Evolutionary conservation across 1,140 invertebrate species (phyloP).

Genomic region (Homalodisca vitripennis): DNA sequence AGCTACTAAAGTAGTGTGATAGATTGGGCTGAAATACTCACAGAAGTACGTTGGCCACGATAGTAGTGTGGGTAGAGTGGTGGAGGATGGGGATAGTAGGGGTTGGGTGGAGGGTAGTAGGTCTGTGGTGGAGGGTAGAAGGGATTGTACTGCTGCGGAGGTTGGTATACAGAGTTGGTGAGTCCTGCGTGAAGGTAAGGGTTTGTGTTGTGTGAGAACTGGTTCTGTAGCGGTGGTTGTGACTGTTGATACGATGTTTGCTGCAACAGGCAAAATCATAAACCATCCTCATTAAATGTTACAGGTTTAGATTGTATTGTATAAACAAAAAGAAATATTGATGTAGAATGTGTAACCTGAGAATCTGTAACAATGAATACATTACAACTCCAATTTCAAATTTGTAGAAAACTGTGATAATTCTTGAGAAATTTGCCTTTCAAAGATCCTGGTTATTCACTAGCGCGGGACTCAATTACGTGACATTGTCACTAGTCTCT

Average conservation of each 20-base stretch:
- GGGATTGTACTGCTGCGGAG: not conserved
- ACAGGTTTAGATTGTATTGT: constrained; percentile 6
- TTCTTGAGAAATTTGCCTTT: too few species aligned
- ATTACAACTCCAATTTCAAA: too few species aligned
- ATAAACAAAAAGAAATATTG: too few species aligned
- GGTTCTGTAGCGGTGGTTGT: constrained; percentile 19
- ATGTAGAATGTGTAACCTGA: too few species aligned
- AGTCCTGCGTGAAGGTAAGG: constrained; percentile 16
- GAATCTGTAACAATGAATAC: too few species aligned
- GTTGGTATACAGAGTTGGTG: constrained; percentile 17
- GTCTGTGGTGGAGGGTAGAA: not conserved
- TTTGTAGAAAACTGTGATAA: too few species aligned
- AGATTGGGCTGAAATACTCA: not conserved
- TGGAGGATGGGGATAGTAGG: constrained; percentile 1
- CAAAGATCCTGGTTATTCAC: too few species aligned
- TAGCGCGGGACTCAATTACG: too few species aligned
- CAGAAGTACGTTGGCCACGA: constrained; percentile 14
- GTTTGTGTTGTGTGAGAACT: constrained; percentile 17
- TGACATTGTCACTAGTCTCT: too few species aligned
- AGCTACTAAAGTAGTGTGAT: not conserved
- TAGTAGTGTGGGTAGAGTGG: constrained; percentile 16
- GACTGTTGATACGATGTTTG: constrained; percentile 23
- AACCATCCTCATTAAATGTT: not conserved
- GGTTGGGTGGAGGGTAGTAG: constrained; percentile 17
- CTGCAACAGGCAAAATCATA: too few species aligned